A percentile compares a stretch with the other conserved stretches of the same genome.
These are phyloP conservation scores for Cheiracanthium punctorium DNA, from an alignment of 2,888 invertebrate species.

Conservation along the genomic window DNA sequence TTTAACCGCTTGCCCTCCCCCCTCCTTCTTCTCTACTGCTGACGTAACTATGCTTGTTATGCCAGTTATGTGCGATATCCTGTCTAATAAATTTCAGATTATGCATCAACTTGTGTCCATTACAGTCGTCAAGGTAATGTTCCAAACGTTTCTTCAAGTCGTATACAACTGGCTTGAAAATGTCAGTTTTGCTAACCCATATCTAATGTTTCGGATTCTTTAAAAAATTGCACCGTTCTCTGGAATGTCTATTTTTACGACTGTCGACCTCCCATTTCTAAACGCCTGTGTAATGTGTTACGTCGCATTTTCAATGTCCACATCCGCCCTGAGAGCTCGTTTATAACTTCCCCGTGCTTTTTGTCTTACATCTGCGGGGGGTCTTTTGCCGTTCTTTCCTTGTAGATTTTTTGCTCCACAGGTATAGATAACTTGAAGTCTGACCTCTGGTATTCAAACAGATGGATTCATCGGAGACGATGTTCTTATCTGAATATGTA, in stretches of 20 bases:
- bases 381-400: neutral
- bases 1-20: too few species aligned
- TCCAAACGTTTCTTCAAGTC: too few species aligned
- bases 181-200: too few species aligned
- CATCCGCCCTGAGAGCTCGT: conserved; percentile 46
- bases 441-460: neutral
- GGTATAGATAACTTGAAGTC: neutral
- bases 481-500: neutral
- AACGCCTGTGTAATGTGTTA: conserved; percentile 54
- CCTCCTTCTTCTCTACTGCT: too few species aligned
- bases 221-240: neutral
- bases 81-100: too few species aligned
- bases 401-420: neutral
- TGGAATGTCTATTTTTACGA: conserved; percentile 13
- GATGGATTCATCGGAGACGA: neutral
- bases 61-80: too few species aligned
- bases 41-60: too few species aligned
- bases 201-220: neutral
- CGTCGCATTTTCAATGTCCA: conserved; percentile 47
- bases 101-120: too few species aligned
- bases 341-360: conserved; percentile 20
- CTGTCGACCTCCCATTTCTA: conserved; percentile 56
- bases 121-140: too few species aligned
- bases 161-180: too few species aligned
- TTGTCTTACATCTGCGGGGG: neutral